A percentile compares a stretch with the other conserved stretches of the same genome.
phyloP scores from a whole-genome alignment of 1,140 invertebrate species.

The Bombus affinis region DNA sequence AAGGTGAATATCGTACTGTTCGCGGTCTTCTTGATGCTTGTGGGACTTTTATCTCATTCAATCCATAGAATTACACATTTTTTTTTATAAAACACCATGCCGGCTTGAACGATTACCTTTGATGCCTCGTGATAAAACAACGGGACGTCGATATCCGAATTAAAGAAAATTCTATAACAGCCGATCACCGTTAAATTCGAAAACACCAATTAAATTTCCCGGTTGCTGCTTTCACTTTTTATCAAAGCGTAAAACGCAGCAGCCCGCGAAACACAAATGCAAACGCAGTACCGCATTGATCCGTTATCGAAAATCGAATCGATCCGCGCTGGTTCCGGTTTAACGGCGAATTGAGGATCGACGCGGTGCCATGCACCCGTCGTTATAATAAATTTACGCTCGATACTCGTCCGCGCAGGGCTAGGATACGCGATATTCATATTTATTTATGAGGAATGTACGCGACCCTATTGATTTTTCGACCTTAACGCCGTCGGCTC shows the following conservation, averaged over 20 bases:
- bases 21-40: background rate
- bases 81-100: background rate
- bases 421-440: conserved; percentile 64
- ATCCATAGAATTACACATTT: background rate
- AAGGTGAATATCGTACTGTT: background rate
- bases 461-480: conserved; percentile 73
- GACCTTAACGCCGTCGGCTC: conserved; percentile 47
- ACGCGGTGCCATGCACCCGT: background rate
- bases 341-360: background rate
- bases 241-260: background rate
- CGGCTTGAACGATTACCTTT: background rate
- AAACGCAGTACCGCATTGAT: background rate
- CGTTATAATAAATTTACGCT: conserved; percentile 52
- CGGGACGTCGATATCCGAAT: background rate
- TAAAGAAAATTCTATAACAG: background rate
- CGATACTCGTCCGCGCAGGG: conserved; percentile 6
- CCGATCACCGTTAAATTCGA: background rate
- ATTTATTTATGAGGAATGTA: conserved; percentile 74
- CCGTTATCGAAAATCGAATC: background rate
- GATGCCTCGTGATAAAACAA: background rate
- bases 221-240: background rate
- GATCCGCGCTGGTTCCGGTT: background rate
- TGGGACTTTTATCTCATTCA: background rate
- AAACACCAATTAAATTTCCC: background rate
- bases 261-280: too few relatives aligned